A percentile compares a stretch with the other conserved stretches of the same genome.
These are phyloP conservation scores for Acrobasis consociella DNA, from an alignment of 2,888 invertebrate genomes.

Conservation along the genomic window DNA sequence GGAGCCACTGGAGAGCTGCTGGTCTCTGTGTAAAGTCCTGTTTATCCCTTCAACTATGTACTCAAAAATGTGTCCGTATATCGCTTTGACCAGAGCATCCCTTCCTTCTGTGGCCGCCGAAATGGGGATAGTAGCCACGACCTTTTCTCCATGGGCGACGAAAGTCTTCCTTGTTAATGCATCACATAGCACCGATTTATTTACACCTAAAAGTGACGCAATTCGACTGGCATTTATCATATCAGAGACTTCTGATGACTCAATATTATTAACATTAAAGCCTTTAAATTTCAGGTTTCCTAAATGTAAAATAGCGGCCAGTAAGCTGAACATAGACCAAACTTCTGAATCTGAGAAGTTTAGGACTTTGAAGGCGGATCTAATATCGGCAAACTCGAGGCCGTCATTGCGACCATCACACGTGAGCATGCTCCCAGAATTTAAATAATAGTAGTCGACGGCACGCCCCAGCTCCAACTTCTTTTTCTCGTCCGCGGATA, in stretches of 20 bases:
- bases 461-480: constrained; percentile 89
- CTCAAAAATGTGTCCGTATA: constrained; percentile 95
- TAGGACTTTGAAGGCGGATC: constrained; percentile 96
- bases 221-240: constrained; percentile 86
- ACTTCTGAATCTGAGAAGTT: constrained; percentile 93
- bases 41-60: constrained; percentile 96
- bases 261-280: constrained; percentile 90
- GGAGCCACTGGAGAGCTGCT: constrained; percentile 83
- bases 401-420: constrained; percentile 93
- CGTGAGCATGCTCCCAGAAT: constrained; percentile 88
- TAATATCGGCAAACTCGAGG: constrained; percentile 92
- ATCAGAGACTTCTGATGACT: constrained; percentile 93
- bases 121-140: constrained; percentile 88
- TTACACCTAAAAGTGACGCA: constrained; percentile 87
- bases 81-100: constrained; percentile 96
- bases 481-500: constrained; percentile 90
- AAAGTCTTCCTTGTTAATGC: constrained; percentile 94
- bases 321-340: constrained; percentile 91
- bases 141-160: constrained; percentile 91
- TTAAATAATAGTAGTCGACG: constrained; percentile 90
- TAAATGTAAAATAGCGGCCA: constrained; percentile 94
- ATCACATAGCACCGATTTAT: constrained; percentile 86
- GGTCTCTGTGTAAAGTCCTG: constrained; percentile 88
- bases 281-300: constrained; percentile 95
- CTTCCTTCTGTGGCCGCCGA: constrained; percentile 91